Evolutionary conservation across 2,113 vertebrate species (phyloP), one percentile per base, ranked within the genome.

Genomic region (Sciurus niger): DNA sequence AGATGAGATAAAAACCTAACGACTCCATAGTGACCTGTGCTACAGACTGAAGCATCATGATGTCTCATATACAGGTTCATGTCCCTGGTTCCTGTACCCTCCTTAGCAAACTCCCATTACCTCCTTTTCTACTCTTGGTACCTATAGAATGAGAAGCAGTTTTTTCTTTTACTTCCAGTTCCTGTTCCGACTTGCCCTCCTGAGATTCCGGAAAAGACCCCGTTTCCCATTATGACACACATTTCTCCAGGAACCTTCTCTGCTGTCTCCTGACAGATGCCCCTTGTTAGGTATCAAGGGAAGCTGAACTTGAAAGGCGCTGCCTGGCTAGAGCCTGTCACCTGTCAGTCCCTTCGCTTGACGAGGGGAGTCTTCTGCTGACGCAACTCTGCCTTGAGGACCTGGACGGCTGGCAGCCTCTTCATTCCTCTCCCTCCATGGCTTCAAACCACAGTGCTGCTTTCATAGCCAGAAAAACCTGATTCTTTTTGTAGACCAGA

Each of bases 241-340:
- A 2, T 53, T 91, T 70, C 68, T 94, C 53, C 17, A 4, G 51
- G 80, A 84, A 58, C 40, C 70, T 95, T 37, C 17, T 25, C 58
- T 32, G 5, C 0, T 17, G 46, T 77, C 89, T 93, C 51, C 32
- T 92, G 77, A 43, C 83, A 93, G 84, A 30, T 68, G 86, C 65
- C 58, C n/a, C 18, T 85, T 97, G 92, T 90, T 87, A 90, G 73
- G 65, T 89, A 84, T 89, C 51, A 30, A 76, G 80, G 97, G 37
- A 84, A 80, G 92, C 79, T 79, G 60, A 70, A 43, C 84, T 89
- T 48, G 79, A 72, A 95, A 74, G 85, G 91, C 84, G 48, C 17
- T 34, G 20, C 85, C 58, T 68, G 14, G 86, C 60, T 63, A 24
- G 24, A 63, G 24, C 24, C 6, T 60, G 7, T 14, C 30, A 18